Percentiles rank a stretch among this genome's conserved stretches.
Evolutionary conservation across 1,140 invertebrate genomes (phyloP).

Genomic region (Cardiocondyla obscurior): DNA sequence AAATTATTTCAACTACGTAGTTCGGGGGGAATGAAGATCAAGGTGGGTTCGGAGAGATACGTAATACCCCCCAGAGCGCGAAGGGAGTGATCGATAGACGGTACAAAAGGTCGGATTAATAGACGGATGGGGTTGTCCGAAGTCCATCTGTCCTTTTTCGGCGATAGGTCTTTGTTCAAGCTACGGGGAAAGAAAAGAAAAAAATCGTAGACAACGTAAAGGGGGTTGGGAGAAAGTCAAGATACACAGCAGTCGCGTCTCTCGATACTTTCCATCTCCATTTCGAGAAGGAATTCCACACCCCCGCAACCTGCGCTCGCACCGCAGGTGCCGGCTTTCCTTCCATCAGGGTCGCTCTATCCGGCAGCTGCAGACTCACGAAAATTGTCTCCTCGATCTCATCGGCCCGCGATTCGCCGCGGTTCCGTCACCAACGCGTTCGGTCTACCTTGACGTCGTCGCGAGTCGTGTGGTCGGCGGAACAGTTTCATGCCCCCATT

Average conservation of each 20-base stretch:
- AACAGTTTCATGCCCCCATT: constrained; percentile 51
- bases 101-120: constrained; percentile 75
- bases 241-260: not conserved
- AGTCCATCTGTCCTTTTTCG: constrained; percentile 13
- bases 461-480: constrained; percentile 43
- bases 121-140: constrained; percentile 69
- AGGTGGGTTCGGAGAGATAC: constrained; percentile 42
- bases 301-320: constrained; percentile 48
- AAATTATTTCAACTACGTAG: constrained; percentile 55
- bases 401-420: not conserved
- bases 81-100: constrained; percentile 74
- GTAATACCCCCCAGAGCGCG: constrained; percentile 51
- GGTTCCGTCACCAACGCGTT: constrained; percentile 11
- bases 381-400: not conserved
- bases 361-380: constrained; percentile 58
- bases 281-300: constrained; percentile 1
- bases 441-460: constrained; percentile 60
- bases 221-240: constrained; percentile 1
- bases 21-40: constrained; percentile 24
- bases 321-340: constrained; percentile 62
- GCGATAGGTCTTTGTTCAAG: constrained; percentile 36
- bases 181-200: not conserved
- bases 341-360: constrained; percentile 64
- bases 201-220: not conserved
- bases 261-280: not conserved